phyloP scores from a whole-genome alignment of 2,113 vertebrate genomes.

The Ifrita kowaldi region DNA sequence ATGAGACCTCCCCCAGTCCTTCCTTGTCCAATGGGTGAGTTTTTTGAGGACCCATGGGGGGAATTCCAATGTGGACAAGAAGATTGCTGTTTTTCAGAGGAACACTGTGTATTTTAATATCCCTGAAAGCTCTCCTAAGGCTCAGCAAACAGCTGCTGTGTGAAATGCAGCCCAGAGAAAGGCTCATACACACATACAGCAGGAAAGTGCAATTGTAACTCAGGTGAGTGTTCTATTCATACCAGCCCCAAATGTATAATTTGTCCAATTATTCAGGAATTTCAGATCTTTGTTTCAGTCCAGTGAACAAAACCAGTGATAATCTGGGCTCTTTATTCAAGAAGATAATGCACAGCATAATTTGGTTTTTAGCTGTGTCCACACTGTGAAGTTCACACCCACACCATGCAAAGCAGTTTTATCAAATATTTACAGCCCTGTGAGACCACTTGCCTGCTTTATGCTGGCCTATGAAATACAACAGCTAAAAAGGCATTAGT shows the following conservation, averaged over 20 bases:
- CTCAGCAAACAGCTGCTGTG: background rate
- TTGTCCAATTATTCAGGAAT: background rate
- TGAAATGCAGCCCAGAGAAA: background rate
- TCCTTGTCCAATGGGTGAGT: background rate
- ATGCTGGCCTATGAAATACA: background rate
- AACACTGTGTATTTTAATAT: background rate
- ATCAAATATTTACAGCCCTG: background rate
- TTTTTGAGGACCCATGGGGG: background rate
- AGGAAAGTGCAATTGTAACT: background rate
- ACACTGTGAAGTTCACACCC: background rate
- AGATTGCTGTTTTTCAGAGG: background rate
- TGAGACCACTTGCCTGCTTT: background rate
- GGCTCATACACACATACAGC: background rate
- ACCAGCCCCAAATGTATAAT: background rate
- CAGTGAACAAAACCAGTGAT: background rate
- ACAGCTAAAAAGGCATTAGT: background rate
- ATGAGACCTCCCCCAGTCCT: background rate
- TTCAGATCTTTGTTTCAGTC: background rate
- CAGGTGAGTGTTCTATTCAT: background rate
- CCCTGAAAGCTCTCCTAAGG: background rate
- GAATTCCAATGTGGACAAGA: background rate
- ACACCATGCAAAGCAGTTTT: background rate
- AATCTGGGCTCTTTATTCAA: background rate
- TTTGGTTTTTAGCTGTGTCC: background rate
- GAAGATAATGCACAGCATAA: background rate